Percentiles rank a stretch among this genome's conserved stretches.
These are phyloP conservation scores for Montipora sp. DNA, from an alignment of 64 coral and sea anemone genomes.

Conservation along the genomic window DNA sequence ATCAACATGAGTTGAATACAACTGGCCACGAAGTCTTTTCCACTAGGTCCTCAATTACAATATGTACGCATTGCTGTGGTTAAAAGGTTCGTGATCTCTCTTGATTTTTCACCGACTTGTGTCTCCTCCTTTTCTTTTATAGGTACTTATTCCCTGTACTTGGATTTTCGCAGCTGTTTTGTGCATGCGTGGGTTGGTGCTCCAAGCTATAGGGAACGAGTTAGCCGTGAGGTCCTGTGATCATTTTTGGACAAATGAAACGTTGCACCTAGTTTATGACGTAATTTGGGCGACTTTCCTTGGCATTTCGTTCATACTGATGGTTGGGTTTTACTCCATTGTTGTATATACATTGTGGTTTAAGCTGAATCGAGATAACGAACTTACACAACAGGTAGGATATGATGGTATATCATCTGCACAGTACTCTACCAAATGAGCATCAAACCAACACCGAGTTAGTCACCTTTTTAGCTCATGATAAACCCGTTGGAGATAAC, in stretches of 20 bases:
- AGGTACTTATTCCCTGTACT: neutral
- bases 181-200: neutral
- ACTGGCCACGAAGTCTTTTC: too few relatives aligned
- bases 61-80: too few relatives aligned
- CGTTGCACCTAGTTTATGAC: neutral
- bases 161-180: neutral
- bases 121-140: too few relatives aligned
- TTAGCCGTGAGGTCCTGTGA: neutral
- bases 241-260: neutral
- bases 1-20: too few relatives aligned
- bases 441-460: too few relatives aligned
- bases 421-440: too few relatives aligned
- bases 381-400: neutral
- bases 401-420: too few relatives aligned
- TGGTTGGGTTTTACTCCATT: constrained; percentile 29
- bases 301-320: constrained; percentile 3
- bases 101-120: too few relatives aligned
- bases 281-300: neutral
- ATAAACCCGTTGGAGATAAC: too few relatives aligned
- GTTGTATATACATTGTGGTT: constrained; percentile 44
- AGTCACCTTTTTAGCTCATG: too few relatives aligned
- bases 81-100: too few relatives aligned
- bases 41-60: too few relatives aligned
- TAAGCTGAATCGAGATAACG: constrained; percentile 1
- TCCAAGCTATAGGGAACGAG: neutral